Conservation (phyloP, 2,113 vertebrate species). For the Myanophis thanlyinensis region DNA sequence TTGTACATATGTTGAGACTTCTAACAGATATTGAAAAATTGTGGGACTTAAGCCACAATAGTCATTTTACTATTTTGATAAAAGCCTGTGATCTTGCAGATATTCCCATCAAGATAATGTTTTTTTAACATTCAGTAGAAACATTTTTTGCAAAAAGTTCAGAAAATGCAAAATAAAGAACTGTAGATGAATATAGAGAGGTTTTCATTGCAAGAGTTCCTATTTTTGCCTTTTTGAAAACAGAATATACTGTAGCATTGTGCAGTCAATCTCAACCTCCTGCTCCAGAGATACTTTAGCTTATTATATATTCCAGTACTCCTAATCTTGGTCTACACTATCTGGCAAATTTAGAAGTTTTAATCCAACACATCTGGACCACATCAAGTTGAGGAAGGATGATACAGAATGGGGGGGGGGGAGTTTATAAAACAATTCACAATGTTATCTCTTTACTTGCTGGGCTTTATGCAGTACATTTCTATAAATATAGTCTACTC, state of each 20-base stretch:
- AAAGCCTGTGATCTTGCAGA: neutral
- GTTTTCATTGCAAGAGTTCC: neutral
- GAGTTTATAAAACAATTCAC: neutral
- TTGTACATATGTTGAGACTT: neutral
- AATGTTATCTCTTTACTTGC: neutral
- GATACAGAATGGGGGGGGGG: neutral
- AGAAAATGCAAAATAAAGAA: neutral
- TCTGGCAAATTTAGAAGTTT: neutral
- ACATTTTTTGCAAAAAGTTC: neutral
- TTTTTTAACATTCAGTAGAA: neutral
- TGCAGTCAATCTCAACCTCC: neutral
- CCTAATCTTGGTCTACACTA: neutral
- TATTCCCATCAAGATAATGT: neutral
- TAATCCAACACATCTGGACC: neutral
- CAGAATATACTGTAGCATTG: neutral
- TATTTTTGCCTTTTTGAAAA: neutral
- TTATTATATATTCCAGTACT: neutral
- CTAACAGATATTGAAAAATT: neutral
- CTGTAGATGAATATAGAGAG: neutral
- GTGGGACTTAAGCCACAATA: neutral
- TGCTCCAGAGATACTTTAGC: neutral
- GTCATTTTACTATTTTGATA: neutral
- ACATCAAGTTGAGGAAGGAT: neutral
- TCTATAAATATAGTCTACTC: neutral
- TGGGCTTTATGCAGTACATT: neutral